phyloP scores from a whole-genome alignment of 2,888 invertebrate species.

The Axea sp. region DNA sequence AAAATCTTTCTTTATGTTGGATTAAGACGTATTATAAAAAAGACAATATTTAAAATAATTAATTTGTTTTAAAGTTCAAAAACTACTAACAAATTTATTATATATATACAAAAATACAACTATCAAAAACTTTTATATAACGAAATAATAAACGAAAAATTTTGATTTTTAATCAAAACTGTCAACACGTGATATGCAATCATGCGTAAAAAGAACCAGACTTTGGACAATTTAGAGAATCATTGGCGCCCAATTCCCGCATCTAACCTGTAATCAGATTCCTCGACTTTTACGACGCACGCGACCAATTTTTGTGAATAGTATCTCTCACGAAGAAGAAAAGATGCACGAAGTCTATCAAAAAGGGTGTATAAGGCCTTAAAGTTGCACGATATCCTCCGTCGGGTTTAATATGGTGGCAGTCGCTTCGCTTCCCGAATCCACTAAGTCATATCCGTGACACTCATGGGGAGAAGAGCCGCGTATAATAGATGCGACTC shows the following conservation, averaged over 20 bases:
- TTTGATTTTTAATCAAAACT: too few species aligned
- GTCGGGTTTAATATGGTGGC: constrained; percentile 72
- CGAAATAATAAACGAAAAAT: too few species aligned
- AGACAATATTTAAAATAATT: too few species aligned
- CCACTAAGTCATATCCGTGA: constrained; percentile 71
- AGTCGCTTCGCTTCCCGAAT: constrained; percentile 66
- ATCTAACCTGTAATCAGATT: background rate
- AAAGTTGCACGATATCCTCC: constrained; percentile 68
- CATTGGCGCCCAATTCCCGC: constrained; percentile 5
- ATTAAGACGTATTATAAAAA: too few species aligned
- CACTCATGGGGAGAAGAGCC: constrained; percentile 62
- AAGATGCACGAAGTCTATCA: constrained; percentile 33
- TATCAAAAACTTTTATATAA: too few species aligned
- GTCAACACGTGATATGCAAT: too few species aligned
- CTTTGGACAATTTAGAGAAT: constrained; percentile 18
- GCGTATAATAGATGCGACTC: constrained; percentile 61
- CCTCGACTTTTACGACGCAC: too few species aligned
- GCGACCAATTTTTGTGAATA: too few species aligned
- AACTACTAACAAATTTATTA: too few species aligned
- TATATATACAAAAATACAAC: too few species aligned
- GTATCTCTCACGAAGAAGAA: constrained; percentile 4
- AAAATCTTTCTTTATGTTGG: too few species aligned
- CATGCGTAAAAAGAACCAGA: constrained; percentile 6
- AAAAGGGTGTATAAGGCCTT: constrained; percentile 63
- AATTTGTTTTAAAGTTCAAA: too few species aligned